These are phyloP conservation scores for Drosophila rhopaloa DNA, from an alignment of 1,140 invertebrate species.

Conservation along the genomic window DNA sequence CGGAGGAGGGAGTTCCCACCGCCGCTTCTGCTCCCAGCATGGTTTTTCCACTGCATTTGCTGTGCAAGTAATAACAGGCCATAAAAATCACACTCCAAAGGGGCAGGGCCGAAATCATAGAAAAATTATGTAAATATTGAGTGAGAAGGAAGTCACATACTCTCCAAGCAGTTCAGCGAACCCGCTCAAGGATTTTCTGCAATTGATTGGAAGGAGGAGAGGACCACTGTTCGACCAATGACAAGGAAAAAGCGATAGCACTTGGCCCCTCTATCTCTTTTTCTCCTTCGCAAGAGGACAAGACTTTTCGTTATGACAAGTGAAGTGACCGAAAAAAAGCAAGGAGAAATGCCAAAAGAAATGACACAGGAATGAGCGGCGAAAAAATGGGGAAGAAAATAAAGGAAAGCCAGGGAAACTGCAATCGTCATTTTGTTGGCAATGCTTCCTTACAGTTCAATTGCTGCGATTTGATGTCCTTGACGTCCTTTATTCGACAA, in stretches of 20 bases:
- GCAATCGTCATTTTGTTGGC: slow-evolving; percentile 78
- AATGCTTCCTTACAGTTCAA: slow-evolving; percentile 69
- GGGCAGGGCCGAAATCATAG: slow-evolving; percentile 6
- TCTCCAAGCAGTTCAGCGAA: slow-evolving; percentile 34
- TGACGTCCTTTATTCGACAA: slow-evolving; percentile 37
- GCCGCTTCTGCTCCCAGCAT: not conserved
- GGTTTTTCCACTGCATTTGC: slow-evolving; percentile 72
- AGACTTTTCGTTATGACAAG: slow-evolving; percentile 70
- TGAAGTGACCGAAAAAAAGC: slow-evolving; percentile 66
- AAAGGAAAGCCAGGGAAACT: slow-evolving; percentile 43
- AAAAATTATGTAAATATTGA: slow-evolving; percentile 53
- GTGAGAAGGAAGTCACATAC: slow-evolving; percentile 25
- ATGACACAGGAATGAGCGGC: slow-evolving; percentile 34
- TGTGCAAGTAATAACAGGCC: slow-evolving; percentile 61
- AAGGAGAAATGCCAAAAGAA: slow-evolving; percentile 37
- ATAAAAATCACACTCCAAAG: slow-evolving; percentile 63
- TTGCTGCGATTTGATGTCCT: slow-evolving; percentile 58
- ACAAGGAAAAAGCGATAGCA: slow-evolving; percentile 29
- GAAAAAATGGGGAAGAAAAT: slow-evolving; percentile 33
- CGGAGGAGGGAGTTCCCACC: not conserved
- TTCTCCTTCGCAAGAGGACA: slow-evolving; percentile 23
- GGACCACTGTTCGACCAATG: slow-evolving; percentile 11
- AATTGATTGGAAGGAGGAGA: slow-evolving; percentile 20
- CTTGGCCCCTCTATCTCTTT: not conserved
- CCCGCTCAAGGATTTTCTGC: slow-evolving; percentile 29